These are phyloP conservation scores for Sinotaia quadrata DNA, from an alignment of 2,888 invertebrate species.

Conservation along the genomic window DNA sequence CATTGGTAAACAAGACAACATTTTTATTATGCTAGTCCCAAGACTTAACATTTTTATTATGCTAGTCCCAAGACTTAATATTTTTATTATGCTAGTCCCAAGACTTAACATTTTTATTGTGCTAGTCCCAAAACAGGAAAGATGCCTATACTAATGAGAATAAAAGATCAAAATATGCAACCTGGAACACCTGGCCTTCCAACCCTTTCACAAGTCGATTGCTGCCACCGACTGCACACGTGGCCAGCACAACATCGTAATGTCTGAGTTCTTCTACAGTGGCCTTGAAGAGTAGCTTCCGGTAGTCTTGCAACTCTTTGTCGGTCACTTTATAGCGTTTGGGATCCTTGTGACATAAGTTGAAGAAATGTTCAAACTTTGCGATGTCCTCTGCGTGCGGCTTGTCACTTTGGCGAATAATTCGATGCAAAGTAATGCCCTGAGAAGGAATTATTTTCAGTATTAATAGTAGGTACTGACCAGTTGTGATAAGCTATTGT, in stretches of 20 bases:
- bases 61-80: too few species aligned
- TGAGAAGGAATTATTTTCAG: too few species aligned
- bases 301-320: constrained; percentile 15
- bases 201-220: neutral
- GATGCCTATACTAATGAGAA: too few species aligned
- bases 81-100: too few species aligned
- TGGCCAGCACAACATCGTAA: constrained; percentile 1
- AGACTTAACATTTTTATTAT: too few species aligned
- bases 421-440: constrained; percentile 46
- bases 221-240: constrained; percentile 1
- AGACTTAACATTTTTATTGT: too few species aligned
- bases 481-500: too few species aligned
- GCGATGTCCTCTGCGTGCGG: constrained; percentile 29
- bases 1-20: too few species aligned
- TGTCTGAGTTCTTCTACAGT: neutral
- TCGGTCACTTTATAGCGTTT: constrained; percentile 26
- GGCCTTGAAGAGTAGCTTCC: neutral
- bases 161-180: too few species aligned
- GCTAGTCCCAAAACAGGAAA: too few species aligned
- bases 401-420: constrained; percentile 40
- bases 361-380: constrained; percentile 34
- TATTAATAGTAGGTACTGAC: too few species aligned
- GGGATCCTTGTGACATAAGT: neutral
- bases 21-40: too few species aligned
- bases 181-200: neutral